Base-by-base conservation (phyloP, 2,888 invertebrate genomes). In the Andrena marginata region DNA sequence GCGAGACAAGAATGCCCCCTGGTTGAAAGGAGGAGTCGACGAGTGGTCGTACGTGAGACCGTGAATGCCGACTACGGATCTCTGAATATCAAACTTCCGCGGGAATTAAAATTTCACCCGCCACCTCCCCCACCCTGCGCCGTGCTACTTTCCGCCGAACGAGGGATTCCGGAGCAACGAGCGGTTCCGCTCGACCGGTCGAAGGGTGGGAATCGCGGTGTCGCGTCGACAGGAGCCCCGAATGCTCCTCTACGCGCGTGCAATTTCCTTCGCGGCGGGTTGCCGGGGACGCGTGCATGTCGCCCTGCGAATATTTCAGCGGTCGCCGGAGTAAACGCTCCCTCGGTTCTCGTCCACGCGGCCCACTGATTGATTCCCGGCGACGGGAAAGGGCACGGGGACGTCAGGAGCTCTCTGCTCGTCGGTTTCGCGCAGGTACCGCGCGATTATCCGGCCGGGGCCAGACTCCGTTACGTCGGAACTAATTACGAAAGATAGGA, bases 401-500 rank as follows among this genome's bases (percentile, higher is more conserved):
- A 8, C 23, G 23, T 62, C 8, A 23, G 48, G 16, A 23, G n/a
- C 10, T 23, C 26, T 56, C 23, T 56, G 56, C 23, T 26, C 63
- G 63, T 63, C 63, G 20, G 29, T 62, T 23, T 35, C 62, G 33
- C 62, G 54, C 26, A 13, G 54, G 26, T 60, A n/a, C 35, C 16
- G 33, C 48, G 31, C 54, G 71, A 63, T 60, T 56, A 33, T 54
- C 77, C 51, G 59, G 60, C 68, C 42, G 49, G 16, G 64, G 33
- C 16, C 16, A 26, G 64, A 82, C 80, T 85, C 74, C 59, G 84
- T 74, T 67, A 73, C 79, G 82, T 77, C 59, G 84, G 80, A 86
- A 88, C 71, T 86, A 87, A 87, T 88, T 87, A 87, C 82, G 76
- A 56, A 54, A 71, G 77, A 69, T 77, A 74, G 82, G 73, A 84